Base-by-base conservation (phyloP, 1,140 invertebrate species). In the Saccostrea cuccullata region DNA sequence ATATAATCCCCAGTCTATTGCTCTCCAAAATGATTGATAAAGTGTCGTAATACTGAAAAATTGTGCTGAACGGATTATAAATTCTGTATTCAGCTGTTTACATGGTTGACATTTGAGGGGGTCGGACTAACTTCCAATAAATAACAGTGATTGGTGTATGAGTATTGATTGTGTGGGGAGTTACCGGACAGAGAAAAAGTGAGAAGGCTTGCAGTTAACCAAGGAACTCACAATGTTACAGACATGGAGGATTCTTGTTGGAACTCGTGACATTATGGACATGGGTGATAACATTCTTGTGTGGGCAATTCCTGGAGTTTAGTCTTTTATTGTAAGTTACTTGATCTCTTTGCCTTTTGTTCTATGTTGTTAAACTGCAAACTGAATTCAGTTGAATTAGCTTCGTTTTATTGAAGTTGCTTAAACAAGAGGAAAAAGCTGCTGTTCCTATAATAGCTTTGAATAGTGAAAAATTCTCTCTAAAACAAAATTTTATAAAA, bases 111-210 rank as follows among this genome's bases (percentile, higher is more conserved):
- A 77, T 77, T 30, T 15, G 70, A 64, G 30, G 70, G 60, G 70
- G 70, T 77, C 70, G 26, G 23, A 77, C 70, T 77, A 77, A 77
- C 70, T 77, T 26, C 70, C 70, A 77, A 77, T 77, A 30, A 30
- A 77, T 36, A 77, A n/a, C 23, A 26, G 26, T 77, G 70, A 77
- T 77, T 30, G 26, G 26, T 13, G 26, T 77, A 26, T 36, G 70
- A 30, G 70, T 77, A 77, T 77, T 77, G 70, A 77, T 77, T 77
- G 70, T 77, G 30, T 8, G 1, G 30, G 70, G 23, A 12, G 26
- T 36, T 23, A 77, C 26, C 15, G 26, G 70, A 30, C 12, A 30
- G 70, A 13, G 26, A 77, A 26, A 26, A 30, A 77, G 70, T 36
- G 70, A 77, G 70, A 36, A 4, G 26, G 70, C 70, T 23, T 9